Base-by-base conservation (phyloP, 1,140 invertebrate genomes). In the Sminthurides bifidus region DNA sequence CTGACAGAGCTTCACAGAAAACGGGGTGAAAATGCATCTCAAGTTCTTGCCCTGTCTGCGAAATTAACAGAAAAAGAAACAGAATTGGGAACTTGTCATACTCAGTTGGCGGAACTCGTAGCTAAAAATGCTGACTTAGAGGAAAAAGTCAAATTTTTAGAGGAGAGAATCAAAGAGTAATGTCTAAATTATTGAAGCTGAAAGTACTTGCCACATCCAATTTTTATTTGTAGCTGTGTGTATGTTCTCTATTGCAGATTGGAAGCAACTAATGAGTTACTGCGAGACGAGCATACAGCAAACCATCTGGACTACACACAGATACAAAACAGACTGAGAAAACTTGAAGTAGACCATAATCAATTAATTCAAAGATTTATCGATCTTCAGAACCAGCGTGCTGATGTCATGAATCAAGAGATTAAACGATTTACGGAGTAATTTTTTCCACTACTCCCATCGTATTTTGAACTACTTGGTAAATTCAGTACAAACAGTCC, bases 251-350 rank as follows among this genome's bases (percentile, higher is more conserved):
- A 27, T 8, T 30, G n/a, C 15, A 64, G 93, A 69, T 69, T 91
- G 17, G 81, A 89, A 71, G 78, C 79, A 56, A 73, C 88, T 3
- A 92, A 90, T 73, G 82, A 93, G 76, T 81, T 88, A 59, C 69
- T 96, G 37, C 80, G 85, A 68, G 93, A 98, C 76, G 93, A 98
- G 74, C 87, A 96, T 70, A 86, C 92, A 71, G 91, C 92, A 3
- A 72, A 94, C 50, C 90, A 94, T 68, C 76, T 97, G 62, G 86
- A 89, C 15, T 93, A 87, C 73, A 81, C 81, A 59, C 78, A 86
- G 41, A 74, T 94, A 26, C 90, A 96, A 74, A 85, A 92, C 50
- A 94, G 93, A 72, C 75, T 91, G 66, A 77, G 85, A 44, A 43
- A 54, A 45, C 27, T 40, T 12, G 17, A 45, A 10, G 17, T 3